Evolutionary conservation across 1,140 invertebrate species (phyloP).

Genomic region (Zelostemma sp.): DNA sequence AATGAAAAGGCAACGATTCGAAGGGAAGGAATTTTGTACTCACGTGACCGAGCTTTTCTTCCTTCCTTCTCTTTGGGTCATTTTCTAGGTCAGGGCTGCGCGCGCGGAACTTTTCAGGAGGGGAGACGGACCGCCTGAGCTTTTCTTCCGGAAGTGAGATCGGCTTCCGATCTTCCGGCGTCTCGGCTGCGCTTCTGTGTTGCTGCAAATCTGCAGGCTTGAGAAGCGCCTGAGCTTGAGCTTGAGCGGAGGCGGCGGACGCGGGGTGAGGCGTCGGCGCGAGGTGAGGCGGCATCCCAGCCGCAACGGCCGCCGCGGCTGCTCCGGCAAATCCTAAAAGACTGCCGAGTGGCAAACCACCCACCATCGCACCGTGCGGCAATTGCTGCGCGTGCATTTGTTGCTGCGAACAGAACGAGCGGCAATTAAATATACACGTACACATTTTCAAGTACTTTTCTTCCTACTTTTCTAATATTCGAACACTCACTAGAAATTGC

Average conservation of each 20-base stretch:
- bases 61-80: constrained; percentile 69
- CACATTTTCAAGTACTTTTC: too few relatives aligned
- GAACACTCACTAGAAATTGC: constrained; percentile 60
- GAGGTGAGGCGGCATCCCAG: constrained; percentile 61
- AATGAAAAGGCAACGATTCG: background rate
- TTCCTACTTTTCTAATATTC: background rate
- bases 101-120: constrained; percentile 72
- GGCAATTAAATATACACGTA: too few relatives aligned
- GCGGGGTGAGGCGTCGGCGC: constrained; percentile 58
- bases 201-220: constrained; percentile 63
- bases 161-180: constrained; percentile 64
- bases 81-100: constrained; percentile 68
- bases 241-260: constrained; percentile 57
- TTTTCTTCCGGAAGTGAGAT: constrained; percentile 61
- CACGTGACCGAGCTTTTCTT: constrained; percentile 68
- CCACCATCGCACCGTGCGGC: constrained; percentile 81
- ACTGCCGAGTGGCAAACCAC: constrained; percentile 65
- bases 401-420: constrained; percentile 73
- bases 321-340: constrained; percentile 65
- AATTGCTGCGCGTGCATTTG: constrained; percentile 92
- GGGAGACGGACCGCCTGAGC: constrained; percentile 72
- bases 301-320: constrained; percentile 60
- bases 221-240: constrained; percentile 60
- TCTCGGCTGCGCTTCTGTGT: constrained; percentile 57
- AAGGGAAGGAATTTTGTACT: constrained; percentile 40